Conservation (phyloP, 2,113 vertebrate genomes). For the mouse (Mus musculus) region DNA sequence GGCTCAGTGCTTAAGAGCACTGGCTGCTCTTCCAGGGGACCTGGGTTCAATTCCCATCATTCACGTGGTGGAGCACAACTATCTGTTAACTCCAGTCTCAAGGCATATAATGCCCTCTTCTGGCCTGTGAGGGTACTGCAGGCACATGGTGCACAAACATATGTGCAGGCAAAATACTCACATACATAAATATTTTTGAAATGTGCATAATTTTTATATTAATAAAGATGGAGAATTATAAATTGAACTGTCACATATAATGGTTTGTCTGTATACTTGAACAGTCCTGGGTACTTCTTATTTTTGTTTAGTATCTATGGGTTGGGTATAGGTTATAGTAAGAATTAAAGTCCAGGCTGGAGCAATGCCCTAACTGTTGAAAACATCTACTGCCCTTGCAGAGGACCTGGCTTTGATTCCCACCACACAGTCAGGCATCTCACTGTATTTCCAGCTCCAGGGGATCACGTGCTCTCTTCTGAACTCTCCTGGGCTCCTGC, state of each 20-base stretch:
- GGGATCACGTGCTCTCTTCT: neutral
- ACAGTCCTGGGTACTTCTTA: neutral
- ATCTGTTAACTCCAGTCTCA: neutral
- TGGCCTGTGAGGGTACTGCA: neutral
- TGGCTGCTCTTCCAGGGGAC: neutral
- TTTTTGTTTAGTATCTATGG: neutral
- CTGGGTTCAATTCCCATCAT: neutral
- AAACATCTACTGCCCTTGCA: neutral
- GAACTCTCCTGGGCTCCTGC: neutral
- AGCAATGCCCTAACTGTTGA: neutral
- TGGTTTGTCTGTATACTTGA: neutral
- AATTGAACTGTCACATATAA: neutral
- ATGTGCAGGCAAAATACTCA: neutral
- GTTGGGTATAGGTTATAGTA: neutral
- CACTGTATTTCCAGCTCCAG: neutral
- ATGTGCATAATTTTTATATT: neutral
- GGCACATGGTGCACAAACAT: neutral
- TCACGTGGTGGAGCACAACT: neutral
- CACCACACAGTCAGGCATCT: neutral
- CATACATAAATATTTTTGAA: neutral
- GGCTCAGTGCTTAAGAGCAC: neutral
- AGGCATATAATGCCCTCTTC: neutral
- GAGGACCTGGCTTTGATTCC: neutral
- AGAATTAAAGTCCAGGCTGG: constrained; percentile 26
- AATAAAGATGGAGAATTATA: neutral